Conservation (phyloP, 2,113 vertebrate species). For the Leptodactylus fuscus region DNA sequence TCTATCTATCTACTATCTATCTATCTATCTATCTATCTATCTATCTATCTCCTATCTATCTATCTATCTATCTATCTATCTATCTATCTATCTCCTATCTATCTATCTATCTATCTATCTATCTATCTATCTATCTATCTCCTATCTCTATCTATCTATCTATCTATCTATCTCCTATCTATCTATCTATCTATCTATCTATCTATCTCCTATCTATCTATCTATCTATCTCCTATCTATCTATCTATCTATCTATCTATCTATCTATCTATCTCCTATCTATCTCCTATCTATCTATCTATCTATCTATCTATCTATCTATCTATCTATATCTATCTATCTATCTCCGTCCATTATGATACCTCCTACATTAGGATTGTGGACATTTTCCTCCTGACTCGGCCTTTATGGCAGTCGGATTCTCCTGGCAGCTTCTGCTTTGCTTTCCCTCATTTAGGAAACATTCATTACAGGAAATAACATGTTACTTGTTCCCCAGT, state of each 20-base stretch:
- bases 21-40: no score
- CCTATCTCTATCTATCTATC: not conserved
- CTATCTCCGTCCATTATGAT: no score
- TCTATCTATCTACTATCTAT: no score
- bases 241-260: slow-evolving; percentile 2
- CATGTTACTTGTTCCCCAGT: not conserved
- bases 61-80: no score
- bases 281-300: not conserved
- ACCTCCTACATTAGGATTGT: not conserved
- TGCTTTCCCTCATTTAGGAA: not conserved
- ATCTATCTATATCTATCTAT: no score
- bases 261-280: not conserved
- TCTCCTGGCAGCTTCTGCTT: no score
- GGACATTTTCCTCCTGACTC: not conserved
- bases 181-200: slow-evolving; percentile 1
- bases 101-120: not conserved
- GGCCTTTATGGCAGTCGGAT: no score
- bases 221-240: no score
- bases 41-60: no score
- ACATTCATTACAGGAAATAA: slow-evolving; percentile 31
- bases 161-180: not conserved
- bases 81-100: not conserved
- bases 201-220: not conserved
- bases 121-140: not conserved
- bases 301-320: slow-evolving; percentile 5